Conservation (phyloP, 2,113 vertebrate genomes). For the Miniopterus natalensis region DNA sequence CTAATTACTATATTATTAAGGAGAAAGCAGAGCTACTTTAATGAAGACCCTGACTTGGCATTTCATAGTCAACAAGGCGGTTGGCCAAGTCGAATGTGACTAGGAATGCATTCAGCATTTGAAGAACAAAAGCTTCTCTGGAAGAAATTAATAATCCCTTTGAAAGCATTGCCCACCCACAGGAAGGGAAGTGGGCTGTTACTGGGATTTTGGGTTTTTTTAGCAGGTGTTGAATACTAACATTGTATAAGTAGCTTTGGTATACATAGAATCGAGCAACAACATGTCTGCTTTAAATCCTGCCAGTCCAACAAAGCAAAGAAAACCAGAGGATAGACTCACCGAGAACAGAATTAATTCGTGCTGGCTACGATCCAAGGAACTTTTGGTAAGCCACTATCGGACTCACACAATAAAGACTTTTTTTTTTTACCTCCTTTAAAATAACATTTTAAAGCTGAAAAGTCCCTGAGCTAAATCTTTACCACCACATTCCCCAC, state of each 20-base stretch:
- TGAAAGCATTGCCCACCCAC: slow-evolving; percentile 21
- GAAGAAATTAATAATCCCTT: slow-evolving; percentile 66
- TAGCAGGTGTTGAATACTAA: slow-evolving; percentile 54
- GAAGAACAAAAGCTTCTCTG: slow-evolving; percentile 64
- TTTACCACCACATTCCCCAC: neutral
- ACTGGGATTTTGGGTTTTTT: slow-evolving; percentile 66
- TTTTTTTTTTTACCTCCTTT: neutral
- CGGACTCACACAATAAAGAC: neutral
- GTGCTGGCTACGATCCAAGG: neutral
- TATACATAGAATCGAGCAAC: slow-evolving; percentile 4
- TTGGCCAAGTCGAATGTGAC: slow-evolving; percentile 42
- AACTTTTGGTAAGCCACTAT: neutral
- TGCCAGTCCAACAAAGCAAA: slow-evolving; percentile 22
- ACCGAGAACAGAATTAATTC: neutral
- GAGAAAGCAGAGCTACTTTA: slow-evolving; percentile 17
- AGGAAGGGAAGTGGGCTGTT: slow-evolving; percentile 48
- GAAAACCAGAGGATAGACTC: neutral
- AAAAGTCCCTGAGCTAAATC: neutral
- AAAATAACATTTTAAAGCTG: slow-evolving; percentile 53
- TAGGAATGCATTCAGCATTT: slow-evolving; percentile 66
- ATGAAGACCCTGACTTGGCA: slow-evolving; percentile 60
- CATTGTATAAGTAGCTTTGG: neutral
- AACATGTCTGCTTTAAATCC: neutral
- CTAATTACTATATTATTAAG: slow-evolving; percentile 38
- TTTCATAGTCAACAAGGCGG: slow-evolving; percentile 51